Evolutionary conservation across 2,888 invertebrate genomes (phyloP), one percentile per base, ranked within the genome.

Genomic region (Loripinus fragilis): DNA sequence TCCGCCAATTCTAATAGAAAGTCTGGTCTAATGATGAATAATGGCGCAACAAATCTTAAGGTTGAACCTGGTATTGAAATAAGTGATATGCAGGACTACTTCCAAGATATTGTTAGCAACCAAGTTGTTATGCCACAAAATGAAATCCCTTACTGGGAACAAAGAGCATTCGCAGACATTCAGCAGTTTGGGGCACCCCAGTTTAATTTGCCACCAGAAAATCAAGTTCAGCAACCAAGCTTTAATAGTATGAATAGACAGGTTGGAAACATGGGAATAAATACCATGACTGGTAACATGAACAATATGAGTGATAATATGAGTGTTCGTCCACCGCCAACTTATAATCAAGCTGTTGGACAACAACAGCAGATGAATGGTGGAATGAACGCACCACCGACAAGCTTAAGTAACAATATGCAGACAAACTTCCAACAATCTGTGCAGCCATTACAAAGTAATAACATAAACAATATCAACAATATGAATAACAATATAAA

Each of bases 41-140:
- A 78, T 78, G 86, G 84, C 66, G 76, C 71, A 33, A 81, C 85
- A 33, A 83, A 85, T 23, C 81, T 88, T 28, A 89, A 89, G 71
- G 74, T 77, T 23, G 89, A 90, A 76, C 85, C 86, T 28, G 86
- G 88, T 33, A 78, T 88, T 79, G 86, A 85, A 30, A 79, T 86
- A 52, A 81, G 79, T 72, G 87, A 87, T 48, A 88, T 87, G 72
- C 83, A 85, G 48, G 86, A 88, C 48, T 86, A 86, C 71, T 88
- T 87, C 73, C 81, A 87, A 55, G 89, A 89, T 60, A 87, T 90
- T 79, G 89, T 88, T 74, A 88, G 84, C 73, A 92, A 92, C 78
- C 90, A 90, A 50, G 86, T 88, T 66, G 91, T 92, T 8, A 90
- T 91, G 65, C 90, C 88, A 33, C 90, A 91, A 77, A 88, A 86